phyloP scores from a whole-genome alignment of 1,140 invertebrate genomes.

The Drosophila sproati region DNA sequence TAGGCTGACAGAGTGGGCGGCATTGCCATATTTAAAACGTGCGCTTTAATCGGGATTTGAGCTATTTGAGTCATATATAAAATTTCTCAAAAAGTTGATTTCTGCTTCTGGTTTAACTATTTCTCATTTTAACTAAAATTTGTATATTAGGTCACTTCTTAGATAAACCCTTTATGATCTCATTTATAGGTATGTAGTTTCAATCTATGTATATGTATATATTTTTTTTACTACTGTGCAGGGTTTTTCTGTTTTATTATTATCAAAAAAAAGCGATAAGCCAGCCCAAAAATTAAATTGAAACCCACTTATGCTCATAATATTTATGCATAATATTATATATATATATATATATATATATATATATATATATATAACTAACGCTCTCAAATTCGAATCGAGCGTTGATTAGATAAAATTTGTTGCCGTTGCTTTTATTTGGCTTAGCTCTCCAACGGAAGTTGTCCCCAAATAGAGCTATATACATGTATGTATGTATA shows the following conservation, averaged over 20 bases:
- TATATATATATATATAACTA: background rate
- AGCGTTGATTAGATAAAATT: slow-evolving; percentile 35
- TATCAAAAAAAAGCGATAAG: slow-evolving; percentile 34
- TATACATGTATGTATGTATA: background rate
- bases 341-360: too few relatives aligned
- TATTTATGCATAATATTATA: too few relatives aligned
- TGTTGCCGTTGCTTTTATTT: background rate
- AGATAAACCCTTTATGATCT: too few relatives aligned
- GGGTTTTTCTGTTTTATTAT: background rate
- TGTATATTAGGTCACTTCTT: too few relatives aligned
- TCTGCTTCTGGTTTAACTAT: too few relatives aligned
- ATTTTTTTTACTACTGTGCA: slow-evolving; percentile 8
- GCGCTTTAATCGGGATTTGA: slow-evolving; percentile 29
- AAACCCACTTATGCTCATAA: too few relatives aligned
- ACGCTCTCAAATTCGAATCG: slow-evolving; percentile 19
- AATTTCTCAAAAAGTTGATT: background rate
- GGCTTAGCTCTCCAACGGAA: slow-evolving; percentile 20
- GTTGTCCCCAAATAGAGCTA: slow-evolving; percentile 16
- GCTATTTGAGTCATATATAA: slow-evolving; percentile 29
- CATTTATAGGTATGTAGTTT: too few relatives aligned
- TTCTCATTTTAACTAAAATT: too few relatives aligned
- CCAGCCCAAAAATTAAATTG: background rate
- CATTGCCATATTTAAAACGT: slow-evolving; percentile 20
- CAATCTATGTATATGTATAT: too few relatives aligned
- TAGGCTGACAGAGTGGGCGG: background rate